Base-by-base conservation (phyloP, 2,888 invertebrate genomes). In the Toxonevra muliebris region DNA sequence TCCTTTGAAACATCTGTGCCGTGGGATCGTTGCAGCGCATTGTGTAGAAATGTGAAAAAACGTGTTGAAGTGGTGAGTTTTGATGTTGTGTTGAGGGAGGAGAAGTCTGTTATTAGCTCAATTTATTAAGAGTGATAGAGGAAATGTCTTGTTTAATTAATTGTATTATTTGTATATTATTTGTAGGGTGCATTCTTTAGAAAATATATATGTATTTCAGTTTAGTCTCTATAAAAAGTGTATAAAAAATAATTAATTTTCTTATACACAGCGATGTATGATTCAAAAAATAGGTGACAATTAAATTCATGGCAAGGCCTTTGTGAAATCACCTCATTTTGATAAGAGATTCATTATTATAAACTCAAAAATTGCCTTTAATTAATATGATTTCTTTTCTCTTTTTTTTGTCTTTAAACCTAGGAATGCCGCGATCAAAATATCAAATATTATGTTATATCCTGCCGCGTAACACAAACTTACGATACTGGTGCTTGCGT, bases 1-100 rank as follows among this genome's bases (percentile, higher is more conserved):
- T 98, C 98, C 0, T 99, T 99, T 87, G 98, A 99, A 87, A 99
- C 99, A 0, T 98, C 98, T 0, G 97, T 97, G 1, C 94, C 98
- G 1, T 99, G 98, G 98, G 95, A 96, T 86, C 90, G 94, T 64
- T 91, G 95, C 12, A 85, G 92, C 41, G 86, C 90, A 15, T 87
- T 99, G 48, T 97, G 97, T 82, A 88, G 89, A 64, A 96, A 96
- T 87, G 97, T 98, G 7, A 98, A 98, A 84, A 89, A 90, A 65
- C 88, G 94, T 60, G 88, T 98, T 4, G 84, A 87, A 0, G 84
- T 84, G 82, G 88, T 88, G 71, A 76, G 82, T 76, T 30, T 30
- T 30, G 30, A 7, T 30, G 30, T 30, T 2, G 30, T 4, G 7
- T 7, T 7, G 3, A 4, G 7, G 7, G 7, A 30, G 30, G 2